Conservation (phyloP, 2,797 vertebrate species). For the Cyprinodon diabolis region DNA sequence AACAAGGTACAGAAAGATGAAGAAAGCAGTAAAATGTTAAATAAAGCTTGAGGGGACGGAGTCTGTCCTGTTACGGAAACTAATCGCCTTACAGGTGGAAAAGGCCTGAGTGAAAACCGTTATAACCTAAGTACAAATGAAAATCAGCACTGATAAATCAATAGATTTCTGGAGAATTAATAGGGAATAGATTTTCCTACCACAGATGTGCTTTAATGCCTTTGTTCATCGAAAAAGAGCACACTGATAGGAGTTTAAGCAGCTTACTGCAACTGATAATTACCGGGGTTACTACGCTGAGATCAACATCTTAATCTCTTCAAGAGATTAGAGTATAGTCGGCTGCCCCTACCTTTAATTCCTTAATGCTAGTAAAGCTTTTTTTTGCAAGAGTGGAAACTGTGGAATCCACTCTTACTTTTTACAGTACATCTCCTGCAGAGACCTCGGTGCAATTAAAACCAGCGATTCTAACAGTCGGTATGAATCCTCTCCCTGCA, state of each 20-base stretch:
- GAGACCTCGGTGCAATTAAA: slow-evolving; percentile 50
- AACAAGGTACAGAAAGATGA: no score
- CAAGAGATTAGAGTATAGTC: slow-evolving; percentile 63
- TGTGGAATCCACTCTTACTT: slow-evolving; percentile 57
- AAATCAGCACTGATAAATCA: no score
- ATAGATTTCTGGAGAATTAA: no score
- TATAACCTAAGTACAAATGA: no score
- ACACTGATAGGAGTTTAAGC: slow-evolving; percentile 26
- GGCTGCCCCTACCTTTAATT: slow-evolving; percentile 64
- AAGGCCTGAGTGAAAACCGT: no score
- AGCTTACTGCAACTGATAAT: slow-evolving; percentile 53
- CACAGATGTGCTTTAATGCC: not conserved
- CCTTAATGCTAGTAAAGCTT: slow-evolving; percentile 68
- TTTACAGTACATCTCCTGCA: slow-evolving; percentile 36
- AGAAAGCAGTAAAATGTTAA: no score
- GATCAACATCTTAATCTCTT: slow-evolving; percentile 73
- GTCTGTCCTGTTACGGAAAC: no score
- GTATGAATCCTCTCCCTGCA: slow-evolving; percentile 53
- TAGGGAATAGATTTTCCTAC: no score
- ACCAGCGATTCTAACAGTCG: slow-evolving; percentile 47
- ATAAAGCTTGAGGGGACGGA: no score
- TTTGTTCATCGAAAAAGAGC: slow-evolving; percentile 11
- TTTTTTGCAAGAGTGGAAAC: slow-evolving; percentile 51
- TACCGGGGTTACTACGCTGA: slow-evolving; percentile 43
- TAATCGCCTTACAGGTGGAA: no score